Evolutionary conservation across 2,797 vertebrate species (phyloP), one percentile per base, ranked within the genome.

Genomic region (Graptemys geographica): DNA sequence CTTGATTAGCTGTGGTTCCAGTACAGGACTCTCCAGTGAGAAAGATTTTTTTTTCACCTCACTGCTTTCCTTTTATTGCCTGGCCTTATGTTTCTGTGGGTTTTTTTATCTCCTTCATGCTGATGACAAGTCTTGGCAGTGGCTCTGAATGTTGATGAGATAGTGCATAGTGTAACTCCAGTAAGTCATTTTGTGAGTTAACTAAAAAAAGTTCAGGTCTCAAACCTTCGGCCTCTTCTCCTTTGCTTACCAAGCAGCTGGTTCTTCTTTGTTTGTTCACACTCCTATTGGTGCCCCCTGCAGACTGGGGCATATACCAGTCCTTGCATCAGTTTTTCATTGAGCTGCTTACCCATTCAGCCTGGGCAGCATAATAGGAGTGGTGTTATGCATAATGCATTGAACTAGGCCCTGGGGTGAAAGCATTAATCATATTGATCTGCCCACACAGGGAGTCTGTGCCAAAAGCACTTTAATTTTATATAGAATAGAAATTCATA

Each of bases 41-140:
- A 97, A 96, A 96, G 92, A 93, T 95, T 96, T 96, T 47, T 78
- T 47, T 44, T 25, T 93, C 94, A 97, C 92, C 86, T 96, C 95
- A 94, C 90, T 94, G 96, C 94, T 92, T 89, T 94, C 92, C 89
- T 96, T 97, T 97, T 95, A 93, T 96, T 93, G 93, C 90, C 78
- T 49, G 81, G 82, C 96, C 96, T 93, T 96, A 96, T 97, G 96
- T 89, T 96, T 96, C 87, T 90, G 52, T 89, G 94, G 81, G 3
- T 2, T 15, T 49, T 47, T 86, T 90, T 96, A 97, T 97, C 96
- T 97, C 87, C 87, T 89, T 83, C 90, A 93, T 93, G 62, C 28
- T 88, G 86, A 74, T 8, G 69, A 82, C 56, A 93, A 87, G 2
- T 41, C 81, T 97, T 96, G 72, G 80, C 90, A 81, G 53, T 47